Percentiles rank a stretch among this genome's conserved stretches.
Conservation (phyloP, 2,797 vertebrate species). For the Sciaenops ocellatus region DNA sequence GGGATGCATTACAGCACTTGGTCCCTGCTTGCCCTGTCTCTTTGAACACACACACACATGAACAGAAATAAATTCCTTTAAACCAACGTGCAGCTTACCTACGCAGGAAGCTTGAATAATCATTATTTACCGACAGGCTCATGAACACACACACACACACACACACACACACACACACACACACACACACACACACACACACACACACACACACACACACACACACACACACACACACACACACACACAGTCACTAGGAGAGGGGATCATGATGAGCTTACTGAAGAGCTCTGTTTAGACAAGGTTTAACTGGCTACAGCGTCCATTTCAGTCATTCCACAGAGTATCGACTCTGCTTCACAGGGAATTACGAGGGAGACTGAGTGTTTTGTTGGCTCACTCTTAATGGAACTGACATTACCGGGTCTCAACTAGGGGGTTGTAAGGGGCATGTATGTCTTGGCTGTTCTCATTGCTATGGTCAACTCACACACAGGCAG, state of each 20-base stretch:
- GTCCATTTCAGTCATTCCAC: slow-evolving; percentile 50
- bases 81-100: slow-evolving; percentile 37
- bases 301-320: slow-evolving; percentile 62
- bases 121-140: slow-evolving; percentile 23
- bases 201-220: slow-evolving; percentile 4
- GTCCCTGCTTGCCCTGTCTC: slow-evolving; percentile 1
- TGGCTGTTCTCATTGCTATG: slow-evolving; percentile 7
- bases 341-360: slow-evolving; percentile 52
- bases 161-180: slow-evolving; percentile 5
- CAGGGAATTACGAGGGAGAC: slow-evolving; percentile 44
- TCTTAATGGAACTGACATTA: slow-evolving; percentile 33
- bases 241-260: slow-evolving; percentile 14
- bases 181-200: slow-evolving; percentile 5
- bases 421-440: slow-evolving; percentile 21
- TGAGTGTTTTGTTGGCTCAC: slow-evolving; percentile 35
- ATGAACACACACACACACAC: neutral
- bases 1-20: slow-evolving; percentile 22
- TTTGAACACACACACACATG: slow-evolving; percentile 1
- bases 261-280: slow-evolving; percentile 46
- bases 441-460: slow-evolving; percentile 12
- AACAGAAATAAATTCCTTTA: slow-evolving; percentile 25
- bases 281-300: slow-evolving; percentile 59
- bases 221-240: neutral
- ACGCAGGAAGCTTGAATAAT: slow-evolving; percentile 22
- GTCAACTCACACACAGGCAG: slow-evolving; percentile 6